Percentiles rank a stretch among this genome's conserved stretches.
These are phyloP conservation scores for Chionomys nivalis DNA, from an alignment of 2,113 vertebrate genomes.

Conservation along the genomic window DNA sequence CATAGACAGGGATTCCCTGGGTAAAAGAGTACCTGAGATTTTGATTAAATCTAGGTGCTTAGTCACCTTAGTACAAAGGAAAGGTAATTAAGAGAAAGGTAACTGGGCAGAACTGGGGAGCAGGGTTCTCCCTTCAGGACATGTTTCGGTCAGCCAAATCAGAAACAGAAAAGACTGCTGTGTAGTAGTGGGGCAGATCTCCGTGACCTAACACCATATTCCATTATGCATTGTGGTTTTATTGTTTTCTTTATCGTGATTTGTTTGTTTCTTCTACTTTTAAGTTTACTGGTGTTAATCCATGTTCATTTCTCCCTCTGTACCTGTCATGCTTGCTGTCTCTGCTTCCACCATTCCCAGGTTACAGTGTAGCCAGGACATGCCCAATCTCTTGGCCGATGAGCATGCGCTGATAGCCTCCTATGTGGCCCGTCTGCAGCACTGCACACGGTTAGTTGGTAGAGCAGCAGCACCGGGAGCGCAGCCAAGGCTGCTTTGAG, in stretches of 20 bases:
- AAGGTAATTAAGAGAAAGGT: not conserved
- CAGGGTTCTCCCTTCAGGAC: not conserved
- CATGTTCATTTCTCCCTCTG: conserved; percentile 68
- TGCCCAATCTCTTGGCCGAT: conserved; percentile 80
- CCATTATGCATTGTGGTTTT: conserved; percentile 59
- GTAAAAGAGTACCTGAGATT: not conserved
- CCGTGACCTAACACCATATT: not conserved
- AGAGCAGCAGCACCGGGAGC: conserved; percentile 49
- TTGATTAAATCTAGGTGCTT: not conserved
- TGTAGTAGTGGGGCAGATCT: not conserved
- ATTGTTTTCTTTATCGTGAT: conserved; percentile 56
- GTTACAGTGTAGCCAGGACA: conserved; percentile 78
- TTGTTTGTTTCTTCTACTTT: conserved; percentile 48
- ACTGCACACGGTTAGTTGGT: conserved; percentile 84
- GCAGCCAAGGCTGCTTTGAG: not conserved
- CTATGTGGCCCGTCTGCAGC: conserved; percentile 85
- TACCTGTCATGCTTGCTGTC: conserved; percentile 81
- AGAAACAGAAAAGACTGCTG: not conserved
- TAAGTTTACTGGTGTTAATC: conserved; percentile 70
- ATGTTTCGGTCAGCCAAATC: not conserved
- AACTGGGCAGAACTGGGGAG: not conserved
- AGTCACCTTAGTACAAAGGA: not conserved
- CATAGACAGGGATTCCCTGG: not conserved
- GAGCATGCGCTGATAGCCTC: conserved; percentile 88
- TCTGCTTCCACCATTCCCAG: conserved; percentile 80